phyloP scores from a whole-genome alignment of 2,797 vertebrate genomes.

The Sebastes steindachneri region DNA sequence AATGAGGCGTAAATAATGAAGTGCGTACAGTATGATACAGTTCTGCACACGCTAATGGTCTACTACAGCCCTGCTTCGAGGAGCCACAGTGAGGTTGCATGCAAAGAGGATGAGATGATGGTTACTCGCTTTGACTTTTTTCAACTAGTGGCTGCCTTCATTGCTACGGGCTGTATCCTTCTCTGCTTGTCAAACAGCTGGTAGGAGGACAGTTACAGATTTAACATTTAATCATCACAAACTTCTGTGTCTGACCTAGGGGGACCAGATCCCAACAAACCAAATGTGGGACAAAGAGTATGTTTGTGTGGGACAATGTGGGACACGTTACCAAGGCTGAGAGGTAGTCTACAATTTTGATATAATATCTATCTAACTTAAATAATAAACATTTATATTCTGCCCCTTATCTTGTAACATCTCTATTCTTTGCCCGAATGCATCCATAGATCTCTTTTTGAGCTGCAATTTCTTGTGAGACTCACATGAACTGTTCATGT shows the following conservation, averaged over 20 bases:
- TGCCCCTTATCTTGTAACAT: too few relatives aligned
- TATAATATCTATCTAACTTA: too few relatives aligned
- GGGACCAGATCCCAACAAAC: too few relatives aligned
- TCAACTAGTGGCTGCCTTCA: not conserved
- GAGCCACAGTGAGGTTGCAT: constrained; percentile 20
- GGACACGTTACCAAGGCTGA: too few relatives aligned
- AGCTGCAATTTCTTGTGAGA: too few relatives aligned
- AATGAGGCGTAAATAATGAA: constrained; percentile 70
- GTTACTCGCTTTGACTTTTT: constrained; percentile 35
- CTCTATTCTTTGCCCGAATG: too few relatives aligned
- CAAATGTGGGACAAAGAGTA: too few relatives aligned
- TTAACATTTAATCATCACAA: not conserved
- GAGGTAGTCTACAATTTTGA: too few relatives aligned
- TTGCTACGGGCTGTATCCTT: not conserved
- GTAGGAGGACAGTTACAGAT: not conserved
- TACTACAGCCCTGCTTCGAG: not conserved
- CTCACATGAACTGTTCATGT: too few relatives aligned
- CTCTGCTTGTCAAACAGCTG: constrained; percentile 1
- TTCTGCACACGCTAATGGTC: constrained; percentile 27
- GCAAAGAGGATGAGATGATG: constrained; percentile 23
- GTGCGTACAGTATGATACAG: constrained; percentile 41
- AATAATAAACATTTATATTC: too few relatives aligned
- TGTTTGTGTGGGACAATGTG: too few relatives aligned
- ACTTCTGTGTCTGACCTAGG: not conserved
- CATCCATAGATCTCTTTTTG: too few relatives aligned